phyloP scores from a whole-genome alignment of 2,113 vertebrate genomes.

The Columba janthina region DNA sequence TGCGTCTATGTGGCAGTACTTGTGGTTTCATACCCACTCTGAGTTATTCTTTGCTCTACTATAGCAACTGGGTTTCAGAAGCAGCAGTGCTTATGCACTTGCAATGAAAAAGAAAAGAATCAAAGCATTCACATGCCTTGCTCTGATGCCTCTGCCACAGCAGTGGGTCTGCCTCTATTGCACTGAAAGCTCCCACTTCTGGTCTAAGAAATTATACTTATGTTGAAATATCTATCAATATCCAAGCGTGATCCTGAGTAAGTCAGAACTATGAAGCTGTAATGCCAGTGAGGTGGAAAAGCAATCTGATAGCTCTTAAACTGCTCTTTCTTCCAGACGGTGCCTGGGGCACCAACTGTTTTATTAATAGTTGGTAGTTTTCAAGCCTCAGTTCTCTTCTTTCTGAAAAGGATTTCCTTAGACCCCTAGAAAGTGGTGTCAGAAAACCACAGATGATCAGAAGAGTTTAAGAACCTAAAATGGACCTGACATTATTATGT shows the following conservation, averaged over 20 bases:
- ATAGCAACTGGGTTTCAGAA: background rate
- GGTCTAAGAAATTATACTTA: background rate
- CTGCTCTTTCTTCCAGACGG: background rate
- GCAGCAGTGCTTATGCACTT: accelerated
- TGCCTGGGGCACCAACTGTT: background rate
- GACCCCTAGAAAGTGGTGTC: background rate
- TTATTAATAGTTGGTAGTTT: background rate
- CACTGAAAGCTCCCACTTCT: background rate
- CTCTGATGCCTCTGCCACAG: background rate
- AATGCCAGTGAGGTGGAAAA: slow-evolving; percentile 1
- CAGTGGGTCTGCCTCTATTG: accelerated
- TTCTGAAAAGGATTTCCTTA: background rate
- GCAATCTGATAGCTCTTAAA: background rate
- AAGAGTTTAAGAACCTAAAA: background rate
- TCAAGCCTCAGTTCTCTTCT: background rate
- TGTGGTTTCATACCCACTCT: background rate
- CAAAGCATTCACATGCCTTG: accelerated
- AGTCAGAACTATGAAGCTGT: background rate
- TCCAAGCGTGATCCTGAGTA: background rate
- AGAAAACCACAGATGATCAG: background rate
- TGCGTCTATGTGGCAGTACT: background rate
- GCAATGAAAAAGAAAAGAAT: background rate
- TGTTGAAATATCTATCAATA: background rate
- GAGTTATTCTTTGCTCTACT: background rate
- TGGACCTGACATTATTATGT: background rate